Evolutionary conservation across 37 sponge, comb jelly and placozoan genomes (phyloP).

Genomic region (Geodia barretti): DNA sequence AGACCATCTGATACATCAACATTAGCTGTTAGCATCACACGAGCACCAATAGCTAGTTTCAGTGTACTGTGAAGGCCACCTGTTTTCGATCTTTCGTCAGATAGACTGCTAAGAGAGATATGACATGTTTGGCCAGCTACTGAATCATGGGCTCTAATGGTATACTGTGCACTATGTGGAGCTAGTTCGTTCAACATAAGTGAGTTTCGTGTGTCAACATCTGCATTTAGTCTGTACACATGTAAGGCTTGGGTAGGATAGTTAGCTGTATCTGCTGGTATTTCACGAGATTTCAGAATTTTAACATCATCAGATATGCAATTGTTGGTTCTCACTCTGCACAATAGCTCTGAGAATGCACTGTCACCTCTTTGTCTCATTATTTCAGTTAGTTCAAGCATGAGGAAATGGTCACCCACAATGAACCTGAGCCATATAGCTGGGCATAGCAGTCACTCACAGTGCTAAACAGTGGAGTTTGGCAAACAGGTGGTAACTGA

Average conservation of each 20-base stretch:
- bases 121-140: too few species aligned
- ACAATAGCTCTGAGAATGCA: constrained; percentile 21
- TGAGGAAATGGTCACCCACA: constrained; percentile 32
- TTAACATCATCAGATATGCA: constrained; percentile 23
- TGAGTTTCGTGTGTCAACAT: constrained; percentile 18
- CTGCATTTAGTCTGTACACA: constrained; percentile 25
- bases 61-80: too few species aligned
- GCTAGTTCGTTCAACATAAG: constrained; percentile 12
- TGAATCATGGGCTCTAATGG: constrained; percentile 23
- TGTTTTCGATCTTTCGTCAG: too few species aligned
- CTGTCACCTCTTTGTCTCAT: constrained; percentile 30
- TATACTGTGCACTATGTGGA: constrained; percentile 12
- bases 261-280: neutral
- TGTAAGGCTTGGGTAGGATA: constrained; percentile 30
- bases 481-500: too few species aligned
- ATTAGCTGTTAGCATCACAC: too few species aligned
- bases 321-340: constrained; percentile 9
- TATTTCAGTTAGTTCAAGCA: constrained; percentile 34
- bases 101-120: too few species aligned
- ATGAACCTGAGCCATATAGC: constrained; percentile 21
- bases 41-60: too few species aligned
- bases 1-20: too few species aligned
- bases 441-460: too few species aligned
- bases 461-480: too few species aligned
- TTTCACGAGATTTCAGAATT: constrained; percentile 1